phyloP scores from a whole-genome alignment of 1,140 invertebrate genomes.

The Ridgeia piscesae region DNA sequence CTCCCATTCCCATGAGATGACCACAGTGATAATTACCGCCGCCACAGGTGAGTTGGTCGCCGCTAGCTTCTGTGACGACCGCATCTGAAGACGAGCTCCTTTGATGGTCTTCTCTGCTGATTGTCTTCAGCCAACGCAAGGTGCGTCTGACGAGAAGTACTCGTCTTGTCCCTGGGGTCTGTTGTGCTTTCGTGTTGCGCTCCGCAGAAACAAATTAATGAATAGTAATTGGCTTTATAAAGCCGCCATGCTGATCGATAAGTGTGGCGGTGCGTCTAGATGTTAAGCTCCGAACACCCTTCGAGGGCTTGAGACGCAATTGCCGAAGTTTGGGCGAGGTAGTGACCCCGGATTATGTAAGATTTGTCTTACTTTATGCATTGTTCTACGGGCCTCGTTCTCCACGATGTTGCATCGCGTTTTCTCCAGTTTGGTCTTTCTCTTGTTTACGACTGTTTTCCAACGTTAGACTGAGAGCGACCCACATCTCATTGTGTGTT shows the following conservation, averaged over 20 bases:
- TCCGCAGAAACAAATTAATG: not conserved
- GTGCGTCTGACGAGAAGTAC: not conserved
- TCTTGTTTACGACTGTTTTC: too few species aligned
- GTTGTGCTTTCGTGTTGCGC: not conserved
- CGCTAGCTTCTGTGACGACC: not conserved
- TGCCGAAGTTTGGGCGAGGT: not conserved
- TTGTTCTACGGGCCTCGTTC: too few species aligned
- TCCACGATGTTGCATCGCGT: too few species aligned
- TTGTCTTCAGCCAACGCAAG: not conserved
- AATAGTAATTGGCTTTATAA: constrained; percentile 6
- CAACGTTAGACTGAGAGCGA: too few species aligned
- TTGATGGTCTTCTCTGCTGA: not conserved
- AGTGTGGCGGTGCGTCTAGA: not conserved
- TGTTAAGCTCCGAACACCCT: not conserved
- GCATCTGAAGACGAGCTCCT: not conserved
- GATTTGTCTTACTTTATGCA: not conserved
- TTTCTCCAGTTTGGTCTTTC: too few species aligned
- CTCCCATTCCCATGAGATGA: not conserved
- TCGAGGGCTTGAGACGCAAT: not conserved
- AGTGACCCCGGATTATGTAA: not conserved
- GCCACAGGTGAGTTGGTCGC: not conserved
- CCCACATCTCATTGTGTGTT: too few species aligned
- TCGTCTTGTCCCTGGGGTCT: not conserved
- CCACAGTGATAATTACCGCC: not conserved
- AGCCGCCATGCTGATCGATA: not conserved